phyloP scores from a whole-genome alignment of 2,888 invertebrate species.

The Pseudococcus jackbeardsleyi region DNA sequence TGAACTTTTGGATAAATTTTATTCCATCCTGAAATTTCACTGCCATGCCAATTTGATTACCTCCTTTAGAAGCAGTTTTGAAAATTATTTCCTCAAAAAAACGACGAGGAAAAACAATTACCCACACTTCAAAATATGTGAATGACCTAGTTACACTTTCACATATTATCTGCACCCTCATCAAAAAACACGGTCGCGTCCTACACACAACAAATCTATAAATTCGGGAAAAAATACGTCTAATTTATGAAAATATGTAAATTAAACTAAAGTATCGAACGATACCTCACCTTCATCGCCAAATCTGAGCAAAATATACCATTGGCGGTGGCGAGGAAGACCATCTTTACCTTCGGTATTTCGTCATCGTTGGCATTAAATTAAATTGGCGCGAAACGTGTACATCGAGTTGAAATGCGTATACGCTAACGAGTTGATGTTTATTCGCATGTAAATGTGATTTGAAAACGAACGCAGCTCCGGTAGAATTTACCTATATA shows the following conservation, averaged over 20 bases:
- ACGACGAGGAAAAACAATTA: too few relatives aligned
- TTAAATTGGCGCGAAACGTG: slow-evolving; percentile 31
- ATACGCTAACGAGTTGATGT: slow-evolving; percentile 30
- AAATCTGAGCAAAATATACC: too few relatives aligned
- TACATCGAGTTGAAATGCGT: slow-evolving; percentile 10
- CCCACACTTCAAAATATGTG: too few relatives aligned
- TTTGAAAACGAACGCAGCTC: slow-evolving; percentile 35
- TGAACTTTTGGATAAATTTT: too few relatives aligned
- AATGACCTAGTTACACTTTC: too few relatives aligned
- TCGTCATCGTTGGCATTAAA: neutral
- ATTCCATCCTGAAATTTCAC: too few relatives aligned
- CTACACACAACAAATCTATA: neutral
- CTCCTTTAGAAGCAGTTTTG: too few relatives aligned
- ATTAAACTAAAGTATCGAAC: neutral
- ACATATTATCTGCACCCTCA: neutral
- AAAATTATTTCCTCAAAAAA: too few relatives aligned
- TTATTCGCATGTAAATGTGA: slow-evolving; percentile 30
- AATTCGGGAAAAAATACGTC: neutral
- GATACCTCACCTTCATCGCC: too few relatives aligned
- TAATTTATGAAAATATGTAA: neutral
- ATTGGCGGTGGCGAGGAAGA: too few relatives aligned
- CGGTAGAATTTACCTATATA: neutral
- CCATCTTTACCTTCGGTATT: neutral
- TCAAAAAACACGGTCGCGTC: neutral
- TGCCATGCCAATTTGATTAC: too few relatives aligned